These are phyloP conservation scores for Nasonia vitripennis DNA, from an alignment of 1,140 invertebrate genomes.

Conservation along the genomic window DNA sequence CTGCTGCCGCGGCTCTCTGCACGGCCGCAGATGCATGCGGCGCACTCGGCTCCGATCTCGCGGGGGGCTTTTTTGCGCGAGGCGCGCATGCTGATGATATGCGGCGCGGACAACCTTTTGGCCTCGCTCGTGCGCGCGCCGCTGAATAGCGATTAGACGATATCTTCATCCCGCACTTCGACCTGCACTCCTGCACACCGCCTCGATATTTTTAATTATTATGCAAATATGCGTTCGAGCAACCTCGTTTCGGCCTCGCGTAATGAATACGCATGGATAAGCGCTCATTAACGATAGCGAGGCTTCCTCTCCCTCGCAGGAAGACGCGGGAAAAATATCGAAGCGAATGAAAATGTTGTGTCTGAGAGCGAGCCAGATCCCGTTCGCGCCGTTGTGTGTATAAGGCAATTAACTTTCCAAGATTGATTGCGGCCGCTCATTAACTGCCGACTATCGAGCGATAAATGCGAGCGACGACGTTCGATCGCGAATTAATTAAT, in stretches of 20 bases:
- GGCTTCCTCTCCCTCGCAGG: neutral
- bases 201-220: neutral
- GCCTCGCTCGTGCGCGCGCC: neutral
- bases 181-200: neutral
- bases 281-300: too few species aligned
- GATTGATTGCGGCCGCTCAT: conserved; percentile 33
- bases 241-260: too few species aligned
- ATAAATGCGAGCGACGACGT: conserved; percentile 8
- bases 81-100: neutral
- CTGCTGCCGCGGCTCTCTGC: neutral
- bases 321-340: neutral
- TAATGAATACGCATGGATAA: too few species aligned
- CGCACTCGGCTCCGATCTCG: neutral
- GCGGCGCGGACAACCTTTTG: too few species aligned
- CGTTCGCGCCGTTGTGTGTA: neutral
- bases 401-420: conserved; percentile 43
- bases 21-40: neutral
- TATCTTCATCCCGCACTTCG: neutral
- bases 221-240: too few species aligned
- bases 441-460: conserved; percentile 20
- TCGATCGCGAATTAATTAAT: conserved; percentile 44
- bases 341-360: conserved; percentile 25
- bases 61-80: neutral
- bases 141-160: too few species aligned
- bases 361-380: neutral